These are phyloP conservation scores for Canis aureus DNA, from an alignment of 2,113 vertebrate species.

Conservation along the genomic window DNA sequence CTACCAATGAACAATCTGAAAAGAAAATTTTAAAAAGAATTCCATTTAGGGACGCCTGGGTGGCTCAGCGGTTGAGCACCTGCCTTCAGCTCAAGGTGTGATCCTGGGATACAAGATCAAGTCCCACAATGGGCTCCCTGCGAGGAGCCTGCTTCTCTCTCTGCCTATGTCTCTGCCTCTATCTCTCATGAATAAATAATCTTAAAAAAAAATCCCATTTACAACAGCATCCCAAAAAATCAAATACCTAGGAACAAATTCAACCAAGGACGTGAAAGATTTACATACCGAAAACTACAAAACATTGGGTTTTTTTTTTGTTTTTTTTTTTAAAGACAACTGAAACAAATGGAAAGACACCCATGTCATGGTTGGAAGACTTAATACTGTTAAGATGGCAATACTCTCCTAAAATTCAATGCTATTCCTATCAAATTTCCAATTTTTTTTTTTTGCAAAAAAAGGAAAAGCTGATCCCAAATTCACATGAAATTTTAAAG, in stretches of 20 bases:
- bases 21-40: neutral
- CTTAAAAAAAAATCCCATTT: neutral
- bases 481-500: constrained; percentile 3
- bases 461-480: neutral
- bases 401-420: neutral
- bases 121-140: too few relatives aligned
- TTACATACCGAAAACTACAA: neutral
- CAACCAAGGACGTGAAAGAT: neutral
- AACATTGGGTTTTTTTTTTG: neutral
- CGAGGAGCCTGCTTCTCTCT: too few relatives aligned
- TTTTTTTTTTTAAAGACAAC: neutral
- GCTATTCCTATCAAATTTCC: neutral
- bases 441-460: neutral
- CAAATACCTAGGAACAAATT: constrained; percentile 27
- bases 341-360: neutral
- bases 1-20: neutral
- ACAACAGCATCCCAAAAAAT: neutral
- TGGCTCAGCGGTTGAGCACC: too few relatives aligned
- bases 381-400: neutral
- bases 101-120: too few relatives aligned
- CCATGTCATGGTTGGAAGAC: neutral
- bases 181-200: too few relatives aligned
- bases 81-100: too few relatives aligned
- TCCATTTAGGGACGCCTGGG: neutral
- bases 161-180: too few relatives aligned